Evolutionary conservation across 2,888 invertebrate species (phyloP), one percentile per base, ranked within the genome.

Genomic region (Microdon myrmicae): DNA sequence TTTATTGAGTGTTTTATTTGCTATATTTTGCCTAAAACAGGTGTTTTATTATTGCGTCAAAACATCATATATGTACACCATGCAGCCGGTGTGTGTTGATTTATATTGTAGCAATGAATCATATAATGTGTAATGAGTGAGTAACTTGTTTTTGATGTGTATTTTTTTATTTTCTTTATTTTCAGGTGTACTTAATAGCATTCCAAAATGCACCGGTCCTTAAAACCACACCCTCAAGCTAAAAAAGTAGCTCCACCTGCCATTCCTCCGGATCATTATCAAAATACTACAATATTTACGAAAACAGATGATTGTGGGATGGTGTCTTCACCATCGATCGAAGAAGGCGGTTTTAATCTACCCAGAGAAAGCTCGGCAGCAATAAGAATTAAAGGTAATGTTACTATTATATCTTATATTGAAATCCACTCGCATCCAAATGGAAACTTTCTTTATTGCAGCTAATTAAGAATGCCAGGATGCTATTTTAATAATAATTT

Each of bases 191-290:
- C 41, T 64, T 53, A 19, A 47, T 47, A 37, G 22, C 47, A 28
- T 47, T 90, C 90, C 85, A 92, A 90, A 85, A 92, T 92, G 79
- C 91, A 92, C 90, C 90, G 92, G 83, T 88, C 90, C 74, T 87
- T 86, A 75, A 88, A 88, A 83, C 85, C 87, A 81, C 87, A 89
- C 80, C 87, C 90, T 79, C 92, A 92, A 82, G 91, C 90, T 75
- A 94, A 94, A 82, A 92, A 92, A 82, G 93, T 94, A 77, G 89
- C 93, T 72, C 94, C 94, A 73, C 92, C 92, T 31, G 90, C 92
- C 44, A 90, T 92, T 69, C 92, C 92, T 37, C 74, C 92, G 28
- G 86, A 92, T 56, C 90, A 90, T 80, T 67, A 69, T 45, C 68
- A 71, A 48, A 56, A 67, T 22, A 58, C 55, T 29, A 56, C 64